These are phyloP conservation scores for Mesoligia furuncula DNA, from an alignment of 2,888 invertebrate species.

Conservation along the genomic window DNA sequence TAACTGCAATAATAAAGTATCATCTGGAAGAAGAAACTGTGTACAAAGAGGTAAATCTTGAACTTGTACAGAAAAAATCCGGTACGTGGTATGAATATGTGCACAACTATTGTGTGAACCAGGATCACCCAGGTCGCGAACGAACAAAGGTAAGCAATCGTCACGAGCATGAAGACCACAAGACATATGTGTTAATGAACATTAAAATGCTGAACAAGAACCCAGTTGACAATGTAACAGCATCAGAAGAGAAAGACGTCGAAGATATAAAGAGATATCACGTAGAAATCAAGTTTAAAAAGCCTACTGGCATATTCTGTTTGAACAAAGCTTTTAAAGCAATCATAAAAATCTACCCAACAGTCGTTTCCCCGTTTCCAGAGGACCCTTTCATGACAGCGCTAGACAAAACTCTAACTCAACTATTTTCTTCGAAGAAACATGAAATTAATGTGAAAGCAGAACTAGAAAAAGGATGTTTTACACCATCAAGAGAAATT, in stretches of 20 bases:
- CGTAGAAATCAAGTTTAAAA: slow-evolving; percentile 43
- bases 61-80: slow-evolving; percentile 3
- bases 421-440: slow-evolving; percentile 40
- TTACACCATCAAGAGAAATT: slow-evolving; percentile 47
- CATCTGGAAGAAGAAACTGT: slow-evolving; percentile 39
- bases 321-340: slow-evolving; percentile 33
- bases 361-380: slow-evolving; percentile 32
- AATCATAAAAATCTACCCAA: slow-evolving; percentile 49
- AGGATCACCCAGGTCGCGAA: not conserved
- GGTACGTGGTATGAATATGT: slow-evolving; percentile 41
- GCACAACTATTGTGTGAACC: slow-evolving; percentile 10
- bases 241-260: not conserved
- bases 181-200: slow-evolving; percentile 39
- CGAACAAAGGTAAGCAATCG: slow-evolving; percentile 15
- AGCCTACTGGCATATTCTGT: slow-evolving; percentile 43
- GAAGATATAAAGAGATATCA: slow-evolving; percentile 39
- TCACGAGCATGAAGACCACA: slow-evolving; percentile 26
- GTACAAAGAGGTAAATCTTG: slow-evolving; percentile 31
- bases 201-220: slow-evolving; percentile 50
- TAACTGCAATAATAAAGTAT: slow-evolving; percentile 42
- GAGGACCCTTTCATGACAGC: slow-evolving; percentile 36
- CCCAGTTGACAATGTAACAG: not conserved
- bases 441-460: slow-evolving; percentile 45
- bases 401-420: slow-evolving; percentile 35
- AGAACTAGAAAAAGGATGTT: slow-evolving; percentile 42